Base-by-base conservation (phyloP, 2,888 invertebrate species). In the Sesia apiformis region DNA sequence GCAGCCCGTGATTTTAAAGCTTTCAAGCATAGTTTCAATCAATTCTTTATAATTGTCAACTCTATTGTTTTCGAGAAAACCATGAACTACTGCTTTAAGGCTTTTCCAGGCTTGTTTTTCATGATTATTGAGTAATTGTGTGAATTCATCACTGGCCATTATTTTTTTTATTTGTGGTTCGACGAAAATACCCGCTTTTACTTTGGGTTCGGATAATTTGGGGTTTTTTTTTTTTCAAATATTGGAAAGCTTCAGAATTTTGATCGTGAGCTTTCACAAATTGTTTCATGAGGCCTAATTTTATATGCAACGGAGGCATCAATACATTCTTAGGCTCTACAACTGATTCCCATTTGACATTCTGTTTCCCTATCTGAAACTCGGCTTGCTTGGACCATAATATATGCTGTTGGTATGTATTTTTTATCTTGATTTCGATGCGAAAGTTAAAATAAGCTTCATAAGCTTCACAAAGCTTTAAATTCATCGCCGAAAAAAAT, bases 21-120 rank as follows among this genome's bases (percentile, higher is more conserved):
- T 55, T 5, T 23, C 51, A 39, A 56, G 4, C 54, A 56, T 62
- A 56, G 57, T 46, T 38, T 40, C 42, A 59, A 61, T 40, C 38
- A 58, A 39, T 56, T 60, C 40, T 55, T 54, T 46, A 55, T 61
- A 56, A 46, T 56, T 62, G 52, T 57, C 59, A 58, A 58, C 57
- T 55, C 56, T 59, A 5, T 53, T 56, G 51, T 60, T 60, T 40
- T 58, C 57, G 40, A 60, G 53, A 56, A 60, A 63, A 46, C 58
- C 60, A 58, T 49, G 50, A 52, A 61, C 51, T 49, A 59, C 61
- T 60, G 49, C 46, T 39, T 61, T 61, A 59, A 59, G 52, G 52
- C 60, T 63, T 59, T 56, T 52, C 59, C 51, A 51, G 4, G 39
- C 40, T 39, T 6, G 39, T 51, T 51, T 5, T 51, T 51, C 39